Percentiles rank a stretch among this genome's conserved stretches.
Conservation (phyloP, 2,888 invertebrate species). For the Oconnorella tubifera region DNA sequence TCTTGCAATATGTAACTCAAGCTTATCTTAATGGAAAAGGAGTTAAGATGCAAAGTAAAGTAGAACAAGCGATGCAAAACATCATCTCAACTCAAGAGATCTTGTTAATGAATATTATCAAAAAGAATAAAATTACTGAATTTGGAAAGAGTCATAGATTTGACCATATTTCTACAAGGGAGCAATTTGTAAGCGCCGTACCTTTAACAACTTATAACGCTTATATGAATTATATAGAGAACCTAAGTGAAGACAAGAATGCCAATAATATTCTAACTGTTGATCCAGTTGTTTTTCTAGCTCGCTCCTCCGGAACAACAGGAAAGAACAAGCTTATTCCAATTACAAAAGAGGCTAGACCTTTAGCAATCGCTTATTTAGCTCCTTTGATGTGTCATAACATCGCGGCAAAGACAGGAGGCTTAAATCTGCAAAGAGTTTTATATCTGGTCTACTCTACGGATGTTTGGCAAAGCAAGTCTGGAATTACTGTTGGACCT, state of each 20-base stretch:
- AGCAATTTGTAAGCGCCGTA: slow-evolving; percentile 24
- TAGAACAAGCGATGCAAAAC: slow-evolving; percentile 1
- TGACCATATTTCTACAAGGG: slow-evolving; percentile 17
- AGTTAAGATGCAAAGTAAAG: slow-evolving; percentile 1
- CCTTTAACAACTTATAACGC: slow-evolving; percentile 30
- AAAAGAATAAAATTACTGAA: slow-evolving; percentile 23
- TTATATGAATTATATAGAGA: slow-evolving; percentile 21
- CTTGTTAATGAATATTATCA: slow-evolving; percentile 22
- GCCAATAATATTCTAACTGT: slow-evolving; percentile 27
- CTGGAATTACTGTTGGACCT: slow-evolving; percentile 27
- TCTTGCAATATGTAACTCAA: slow-evolving; percentile 29
- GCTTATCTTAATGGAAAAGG: slow-evolving; percentile 13
- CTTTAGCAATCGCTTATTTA: slow-evolving; percentile 7
- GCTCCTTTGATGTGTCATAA: slow-evolving; percentile 25
- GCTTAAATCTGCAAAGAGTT: slow-evolving; percentile 21
- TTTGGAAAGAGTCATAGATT: slow-evolving; percentile 26
- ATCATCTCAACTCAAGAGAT: slow-evolving; percentile 17
- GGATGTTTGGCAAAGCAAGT: not conserved
- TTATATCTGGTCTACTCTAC: slow-evolving; percentile 23
- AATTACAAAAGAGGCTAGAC: slow-evolving; percentile 21
- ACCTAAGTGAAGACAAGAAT: slow-evolving; percentile 1
- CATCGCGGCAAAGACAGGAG: slow-evolving; percentile 5
- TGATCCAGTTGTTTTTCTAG: slow-evolving; percentile 32
- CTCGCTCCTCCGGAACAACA: slow-evolving; percentile 37
- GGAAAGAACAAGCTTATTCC: slow-evolving; percentile 35